These are phyloP conservation scores for Seriola aureovittata DNA, from an alignment of 2,113 vertebrate species.

Conservation along the genomic window DNA sequence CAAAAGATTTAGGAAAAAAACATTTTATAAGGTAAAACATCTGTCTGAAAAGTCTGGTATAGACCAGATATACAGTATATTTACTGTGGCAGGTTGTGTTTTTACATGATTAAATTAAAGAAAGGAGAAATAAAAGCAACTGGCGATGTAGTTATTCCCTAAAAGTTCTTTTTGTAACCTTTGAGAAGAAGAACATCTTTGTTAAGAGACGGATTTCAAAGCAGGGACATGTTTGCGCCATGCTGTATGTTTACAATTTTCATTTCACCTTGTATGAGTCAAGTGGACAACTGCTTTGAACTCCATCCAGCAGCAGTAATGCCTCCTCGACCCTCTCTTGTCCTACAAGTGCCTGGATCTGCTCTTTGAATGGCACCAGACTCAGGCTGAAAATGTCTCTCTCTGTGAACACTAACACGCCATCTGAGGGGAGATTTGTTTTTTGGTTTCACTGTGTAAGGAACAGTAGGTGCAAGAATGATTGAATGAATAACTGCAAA, in stretches of 20 bases:
- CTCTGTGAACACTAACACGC: slow-evolving; percentile 75
- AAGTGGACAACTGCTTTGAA: slow-evolving; percentile 59
- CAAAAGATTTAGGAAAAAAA: too few species aligned
- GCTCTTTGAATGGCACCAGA: slow-evolving; percentile 68
- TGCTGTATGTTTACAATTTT: neutral
- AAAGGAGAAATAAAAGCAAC: neutral
- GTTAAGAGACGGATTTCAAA: slow-evolving; percentile 9
- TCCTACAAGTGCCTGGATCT: slow-evolving; percentile 73
- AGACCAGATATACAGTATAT: too few species aligned
- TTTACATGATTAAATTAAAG: too few species aligned
- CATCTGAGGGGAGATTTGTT: slow-evolving; percentile 69
- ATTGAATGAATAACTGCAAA: slow-evolving; percentile 45
- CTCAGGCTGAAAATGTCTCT: slow-evolving; percentile 72
- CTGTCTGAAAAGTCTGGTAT: too few species aligned
- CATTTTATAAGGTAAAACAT: too few species aligned
- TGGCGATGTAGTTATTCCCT: neutral
- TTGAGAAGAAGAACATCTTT: neutral
- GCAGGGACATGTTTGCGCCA: neutral
- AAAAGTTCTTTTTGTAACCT: neutral
- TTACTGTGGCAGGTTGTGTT: too few species aligned
- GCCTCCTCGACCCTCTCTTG: slow-evolving; percentile 73
- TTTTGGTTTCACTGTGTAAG: slow-evolving; percentile 18
- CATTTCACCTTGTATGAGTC: slow-evolving; percentile 72
- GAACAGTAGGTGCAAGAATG: slow-evolving; percentile 29
- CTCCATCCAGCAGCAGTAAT: slow-evolving; percentile 67